These are phyloP conservation scores for Argyrosomus japonicus DNA, from an alignment of 2,113 vertebrate species.

Conservation along the genomic window DNA sequence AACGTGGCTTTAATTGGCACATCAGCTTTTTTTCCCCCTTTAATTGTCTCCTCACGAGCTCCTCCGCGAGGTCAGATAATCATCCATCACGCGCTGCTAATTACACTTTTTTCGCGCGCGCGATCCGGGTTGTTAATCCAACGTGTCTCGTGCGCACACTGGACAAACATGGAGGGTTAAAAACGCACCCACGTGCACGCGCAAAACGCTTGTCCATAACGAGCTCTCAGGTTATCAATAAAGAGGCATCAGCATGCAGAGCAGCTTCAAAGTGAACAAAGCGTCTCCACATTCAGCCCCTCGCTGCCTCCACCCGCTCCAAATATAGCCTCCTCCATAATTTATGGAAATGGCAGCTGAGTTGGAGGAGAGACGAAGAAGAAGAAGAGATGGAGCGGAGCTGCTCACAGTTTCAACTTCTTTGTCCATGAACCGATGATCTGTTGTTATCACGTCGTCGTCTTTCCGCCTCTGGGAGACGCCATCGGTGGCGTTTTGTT, in stretches of 20 bases:
- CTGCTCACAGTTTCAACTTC: no score
- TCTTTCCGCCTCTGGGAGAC: not conserved
- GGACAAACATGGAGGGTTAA: not conserved
- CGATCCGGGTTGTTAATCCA: not conserved
- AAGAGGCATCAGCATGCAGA: conserved; percentile 21
- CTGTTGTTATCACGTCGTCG: no score
- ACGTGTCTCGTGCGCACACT: not conserved
- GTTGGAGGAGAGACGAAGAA: conserved; percentile 42
- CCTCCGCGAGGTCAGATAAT: not conserved
- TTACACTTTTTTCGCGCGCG: not conserved
- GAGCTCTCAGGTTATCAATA: conserved; percentile 23
- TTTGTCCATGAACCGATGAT: no score
- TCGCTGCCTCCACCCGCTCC: conserved; percentile 48
- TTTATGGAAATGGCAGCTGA: conserved; percentile 75
- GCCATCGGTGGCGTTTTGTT: not conserved
- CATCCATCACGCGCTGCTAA: not conserved
- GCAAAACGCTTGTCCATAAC: not conserved
- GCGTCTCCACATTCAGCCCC: conserved; percentile 24
- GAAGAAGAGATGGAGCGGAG: not conserved
- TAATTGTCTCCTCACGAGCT: not conserved
- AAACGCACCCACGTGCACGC: not conserved
- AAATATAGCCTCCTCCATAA: conserved; percentile 84
- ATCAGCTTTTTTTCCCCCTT: not conserved
- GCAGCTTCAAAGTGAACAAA: conserved; percentile 57
- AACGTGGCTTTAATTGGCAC: conserved; percentile 11